A percentile compares a stretch with the other conserved stretches of the same genome.
Evolutionary conservation across 1,140 invertebrate species (phyloP).

Genomic region (Microplitis mediator): DNA sequence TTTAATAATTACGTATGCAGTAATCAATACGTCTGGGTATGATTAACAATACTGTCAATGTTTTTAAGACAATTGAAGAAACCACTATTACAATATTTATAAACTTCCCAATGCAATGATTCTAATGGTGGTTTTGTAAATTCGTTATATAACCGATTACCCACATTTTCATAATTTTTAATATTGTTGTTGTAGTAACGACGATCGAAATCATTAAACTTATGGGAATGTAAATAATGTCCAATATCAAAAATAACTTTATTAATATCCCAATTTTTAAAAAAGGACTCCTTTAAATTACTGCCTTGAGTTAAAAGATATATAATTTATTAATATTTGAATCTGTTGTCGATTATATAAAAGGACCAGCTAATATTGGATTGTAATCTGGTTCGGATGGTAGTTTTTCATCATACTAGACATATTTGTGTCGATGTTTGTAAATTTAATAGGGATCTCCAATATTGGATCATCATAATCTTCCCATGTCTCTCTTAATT

Average conservation of each 20-base stretch:
- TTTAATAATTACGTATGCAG: constrained; percentile 57
- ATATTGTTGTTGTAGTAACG: constrained; percentile 53
- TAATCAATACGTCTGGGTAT: constrained; percentile 59
- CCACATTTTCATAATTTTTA: constrained; percentile 21
- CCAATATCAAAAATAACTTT: constrained; percentile 63
- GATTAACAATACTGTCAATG: constrained; percentile 58
- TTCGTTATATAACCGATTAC: constrained; percentile 50
- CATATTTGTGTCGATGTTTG: no score
- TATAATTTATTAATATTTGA: constrained; percentile 24
- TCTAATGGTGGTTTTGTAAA: constrained; percentile 65
- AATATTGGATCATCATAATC: no score
- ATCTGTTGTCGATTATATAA: no score
- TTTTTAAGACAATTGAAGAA: constrained; percentile 66
- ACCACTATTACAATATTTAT: constrained; percentile 62
- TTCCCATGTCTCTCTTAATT: no score
- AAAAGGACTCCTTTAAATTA: no score
- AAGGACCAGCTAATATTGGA: no score
- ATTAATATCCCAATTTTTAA: constrained; percentile 38
- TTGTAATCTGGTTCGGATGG: no score
- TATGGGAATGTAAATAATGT: constrained; percentile 67
- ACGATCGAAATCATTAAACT: constrained; percentile 70
- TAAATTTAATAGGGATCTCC: no score
- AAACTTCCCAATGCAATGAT: constrained; percentile 68
- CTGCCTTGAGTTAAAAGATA: no score
- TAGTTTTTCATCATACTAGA: no score